Percentiles rank a stretch among this genome's conserved stretches.
These are phyloP conservation scores for Todus mexicanus DNA, from an alignment of 2,797 vertebrate species.

Conservation along the genomic window DNA sequence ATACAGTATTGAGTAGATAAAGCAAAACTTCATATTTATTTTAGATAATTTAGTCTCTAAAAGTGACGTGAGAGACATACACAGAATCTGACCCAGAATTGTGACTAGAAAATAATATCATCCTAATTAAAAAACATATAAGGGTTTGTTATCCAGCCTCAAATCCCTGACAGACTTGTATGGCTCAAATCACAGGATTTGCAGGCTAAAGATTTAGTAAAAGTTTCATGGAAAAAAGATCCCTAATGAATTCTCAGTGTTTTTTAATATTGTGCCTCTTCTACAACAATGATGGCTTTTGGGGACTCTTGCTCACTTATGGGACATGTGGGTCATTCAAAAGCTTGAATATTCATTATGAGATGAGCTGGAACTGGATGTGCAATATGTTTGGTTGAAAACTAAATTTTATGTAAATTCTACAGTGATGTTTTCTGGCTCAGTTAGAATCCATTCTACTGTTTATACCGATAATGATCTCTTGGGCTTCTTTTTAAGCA, in stretches of 20 bases:
- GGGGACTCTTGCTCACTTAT: constrained; percentile 47
- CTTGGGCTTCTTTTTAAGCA: constrained; percentile 53
- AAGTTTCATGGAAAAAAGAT: constrained; percentile 22
- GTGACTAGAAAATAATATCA: constrained; percentile 32
- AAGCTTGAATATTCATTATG: constrained; percentile 55
- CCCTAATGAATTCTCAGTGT: constrained; percentile 22
- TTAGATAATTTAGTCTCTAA: constrained; percentile 25
- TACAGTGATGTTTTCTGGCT: constrained; percentile 56
- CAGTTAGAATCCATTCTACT: constrained; percentile 54
- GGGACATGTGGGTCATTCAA: constrained; percentile 45
- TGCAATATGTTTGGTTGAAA: constrained; percentile 47
- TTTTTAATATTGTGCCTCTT: constrained; percentile 54
- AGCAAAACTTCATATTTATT: constrained; percentile 28
- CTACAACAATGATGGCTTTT: constrained; percentile 11
- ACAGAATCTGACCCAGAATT: constrained; percentile 25
- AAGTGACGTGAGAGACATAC: constrained; percentile 1
- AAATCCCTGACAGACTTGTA: constrained; percentile 25
- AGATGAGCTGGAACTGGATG: constrained; percentile 58
- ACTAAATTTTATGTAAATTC: constrained; percentile 67
- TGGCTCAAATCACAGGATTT: neutral
- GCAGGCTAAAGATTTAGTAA: constrained; percentile 30
- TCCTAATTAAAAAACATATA: constrained; percentile 36
- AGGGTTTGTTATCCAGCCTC: neutral
- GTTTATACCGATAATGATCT: constrained; percentile 62
- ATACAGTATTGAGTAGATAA: neutral